Base-by-base conservation (phyloP, 2,888 invertebrate genomes). In the Lasioglossum leucozonium region DNA sequence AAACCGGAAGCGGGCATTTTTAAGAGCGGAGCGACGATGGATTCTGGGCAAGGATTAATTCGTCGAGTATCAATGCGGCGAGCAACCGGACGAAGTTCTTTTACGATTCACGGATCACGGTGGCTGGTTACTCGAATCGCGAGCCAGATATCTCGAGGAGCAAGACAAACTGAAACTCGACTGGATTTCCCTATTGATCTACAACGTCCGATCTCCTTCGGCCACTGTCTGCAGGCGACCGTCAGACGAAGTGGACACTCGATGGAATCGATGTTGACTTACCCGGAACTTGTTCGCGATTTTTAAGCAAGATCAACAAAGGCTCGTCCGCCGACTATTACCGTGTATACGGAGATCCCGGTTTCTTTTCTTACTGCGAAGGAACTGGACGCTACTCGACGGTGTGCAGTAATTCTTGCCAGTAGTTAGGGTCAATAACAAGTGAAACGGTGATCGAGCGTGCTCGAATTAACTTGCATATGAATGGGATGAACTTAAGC, bases 1-100 rank as follows among this genome's bases (percentile, higher is more conserved):
- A n/a, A 10, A 8, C 2, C 51, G 51, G 51, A n/a, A n/a, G 22
- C 10, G 22, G 51, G 51, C 10, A n/a, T 22, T 51, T 51, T n/a
- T 3, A n/a, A n/a, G n/a, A 51, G 10, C 51, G 10, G 10, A 51
- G 0, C 3, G 51, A n/a, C n/a, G 51, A 10, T 22, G 18, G 47
- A 47, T 47, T 8, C 8, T 47, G 18, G 18, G 47, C 22, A 47
- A 47, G 22, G 51, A 51, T 51, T n/a, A n/a, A 92, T 92, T n/a
- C 92, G 92, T 92, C 91, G 92, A 92, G 87, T 83, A 85, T 87
- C 91, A 88, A 88, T 88, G 84, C 76, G 84, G 88, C 84, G 84
- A 79, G 73, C 71, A 85, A 79, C 84, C 74, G 88, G 72, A 79
- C 77, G 69, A 77, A 82, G 51, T 44, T 82, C 79, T 44, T 26